Evolutionary conservation across 2,888 invertebrate genomes (phyloP).

Genomic region (Aelia acuminata): DNA sequence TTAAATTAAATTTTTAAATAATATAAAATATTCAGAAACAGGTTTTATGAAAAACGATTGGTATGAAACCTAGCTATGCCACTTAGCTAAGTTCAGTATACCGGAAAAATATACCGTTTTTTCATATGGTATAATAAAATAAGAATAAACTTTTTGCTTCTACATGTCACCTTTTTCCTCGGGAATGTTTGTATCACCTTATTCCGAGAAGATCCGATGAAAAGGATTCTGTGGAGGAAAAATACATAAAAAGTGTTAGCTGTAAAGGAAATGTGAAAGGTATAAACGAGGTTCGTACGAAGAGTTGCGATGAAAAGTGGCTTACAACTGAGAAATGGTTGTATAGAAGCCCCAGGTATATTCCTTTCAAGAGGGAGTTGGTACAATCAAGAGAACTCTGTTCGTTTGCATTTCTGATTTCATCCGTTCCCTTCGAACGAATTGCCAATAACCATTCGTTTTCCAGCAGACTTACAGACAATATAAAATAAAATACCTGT

Average conservation of each 20-base stretch:
- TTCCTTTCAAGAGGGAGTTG: neutral
- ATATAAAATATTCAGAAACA: no score
- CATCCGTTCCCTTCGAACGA: neutral
- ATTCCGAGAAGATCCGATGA: neutral
- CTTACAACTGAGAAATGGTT: neutral
- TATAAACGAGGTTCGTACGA: neutral
- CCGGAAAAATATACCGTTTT: no score
- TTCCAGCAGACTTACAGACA: neutral
- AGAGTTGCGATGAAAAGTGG: neutral
- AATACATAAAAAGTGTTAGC: neutral
- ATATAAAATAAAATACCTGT: neutral
- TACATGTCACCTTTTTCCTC: neutral
- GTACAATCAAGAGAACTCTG: neutral
- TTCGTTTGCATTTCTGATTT: constrained; percentile 11
- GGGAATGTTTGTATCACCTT: neutral
- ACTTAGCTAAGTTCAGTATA: no score
- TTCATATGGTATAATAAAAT: neutral
- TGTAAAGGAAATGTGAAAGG: neutral
- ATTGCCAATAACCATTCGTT: neutral
- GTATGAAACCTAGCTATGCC: no score
- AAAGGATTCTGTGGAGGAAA: no score
- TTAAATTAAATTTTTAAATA: no score
- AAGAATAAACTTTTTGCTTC: neutral
- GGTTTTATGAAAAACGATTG: no score
- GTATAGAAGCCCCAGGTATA: neutral